phyloP scores from a whole-genome alignment of 2,888 invertebrate species.

The Merodon equestris region DNA sequence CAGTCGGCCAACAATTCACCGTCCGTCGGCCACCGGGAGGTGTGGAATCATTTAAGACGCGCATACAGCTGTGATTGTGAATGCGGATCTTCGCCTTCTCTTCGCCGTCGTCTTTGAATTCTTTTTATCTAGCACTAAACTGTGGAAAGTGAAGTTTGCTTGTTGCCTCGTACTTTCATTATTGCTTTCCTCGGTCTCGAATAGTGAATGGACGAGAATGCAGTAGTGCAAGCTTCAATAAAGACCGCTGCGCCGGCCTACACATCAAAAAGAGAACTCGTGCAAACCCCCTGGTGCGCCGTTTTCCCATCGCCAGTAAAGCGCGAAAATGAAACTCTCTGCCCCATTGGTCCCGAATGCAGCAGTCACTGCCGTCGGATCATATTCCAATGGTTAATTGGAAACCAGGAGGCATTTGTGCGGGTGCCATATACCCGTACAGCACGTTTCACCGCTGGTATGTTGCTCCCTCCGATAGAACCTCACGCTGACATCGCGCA shows the following conservation, averaged over 20 bases:
- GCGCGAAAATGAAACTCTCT: no score
- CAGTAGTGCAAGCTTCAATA: conserved; percentile 41
- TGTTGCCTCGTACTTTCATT: no score
- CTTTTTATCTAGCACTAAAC: background rate
- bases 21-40: background rate
- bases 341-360: conserved; percentile 3
- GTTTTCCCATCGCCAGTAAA: no score
- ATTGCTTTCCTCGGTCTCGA: conserved; percentile 3
- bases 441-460: no score
- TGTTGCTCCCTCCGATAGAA: no score
- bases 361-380: conserved; percentile 12
- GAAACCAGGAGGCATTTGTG: conserved; percentile 52
- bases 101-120: background rate
- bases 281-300: conserved; percentile 13
- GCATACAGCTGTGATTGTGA: conserved; percentile 23
- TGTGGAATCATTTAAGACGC: conserved; percentile 28
- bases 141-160: background rate
- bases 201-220: conserved; percentile 53
- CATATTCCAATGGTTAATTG: conserved; percentile 47
- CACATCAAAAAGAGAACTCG: conserved; percentile 17
- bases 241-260: background rate
- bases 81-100: conserved; percentile 30
- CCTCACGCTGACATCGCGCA: no score
- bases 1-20: conserved; percentile 14
- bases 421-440: conserved; percentile 44